Evolutionary conservation across 2,113 vertebrate genomes (phyloP).

Genomic region (Nycticebus coucang): DNA sequence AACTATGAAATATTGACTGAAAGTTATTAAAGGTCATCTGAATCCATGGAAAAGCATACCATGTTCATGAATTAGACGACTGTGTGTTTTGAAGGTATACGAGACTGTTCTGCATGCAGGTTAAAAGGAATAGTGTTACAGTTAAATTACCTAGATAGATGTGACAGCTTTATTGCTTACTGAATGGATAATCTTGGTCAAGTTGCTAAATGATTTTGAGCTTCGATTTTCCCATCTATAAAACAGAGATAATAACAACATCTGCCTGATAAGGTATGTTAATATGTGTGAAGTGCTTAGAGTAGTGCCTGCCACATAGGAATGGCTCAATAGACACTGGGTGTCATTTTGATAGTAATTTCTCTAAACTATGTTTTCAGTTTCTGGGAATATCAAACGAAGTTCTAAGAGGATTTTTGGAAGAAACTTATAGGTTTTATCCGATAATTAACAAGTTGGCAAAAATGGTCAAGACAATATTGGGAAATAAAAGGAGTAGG

Average conservation of each 20-base stretch:
- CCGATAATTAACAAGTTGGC: not conserved
- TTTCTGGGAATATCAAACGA: not conserved
- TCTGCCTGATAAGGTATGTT: not conserved
- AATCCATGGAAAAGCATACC: not conserved
- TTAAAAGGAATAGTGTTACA: not conserved
- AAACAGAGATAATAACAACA: not conserved
- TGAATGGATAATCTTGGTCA: not conserved
- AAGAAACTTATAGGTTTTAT: not conserved
- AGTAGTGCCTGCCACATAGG: not conserved
- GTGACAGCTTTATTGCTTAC: not conserved
- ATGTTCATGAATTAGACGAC: not conserved
- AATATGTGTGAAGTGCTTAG: not conserved
- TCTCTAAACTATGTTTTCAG: constrained; percentile 24
- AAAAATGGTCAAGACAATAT: not conserved
- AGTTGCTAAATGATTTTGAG: not conserved
- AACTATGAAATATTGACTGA: not conserved
- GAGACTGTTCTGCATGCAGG: not conserved
- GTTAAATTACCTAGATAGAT: not conserved
- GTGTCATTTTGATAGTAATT: constrained; percentile 25
- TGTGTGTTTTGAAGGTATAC: not conserved
- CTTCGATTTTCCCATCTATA: not conserved
- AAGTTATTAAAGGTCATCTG: not conserved
- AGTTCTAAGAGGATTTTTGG: not conserved
- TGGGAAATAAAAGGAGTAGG: not conserved
- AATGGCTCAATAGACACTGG: not conserved